phyloP scores from a whole-genome alignment of 2,888 invertebrate genomes.

The Tuta absoluta region DNA sequence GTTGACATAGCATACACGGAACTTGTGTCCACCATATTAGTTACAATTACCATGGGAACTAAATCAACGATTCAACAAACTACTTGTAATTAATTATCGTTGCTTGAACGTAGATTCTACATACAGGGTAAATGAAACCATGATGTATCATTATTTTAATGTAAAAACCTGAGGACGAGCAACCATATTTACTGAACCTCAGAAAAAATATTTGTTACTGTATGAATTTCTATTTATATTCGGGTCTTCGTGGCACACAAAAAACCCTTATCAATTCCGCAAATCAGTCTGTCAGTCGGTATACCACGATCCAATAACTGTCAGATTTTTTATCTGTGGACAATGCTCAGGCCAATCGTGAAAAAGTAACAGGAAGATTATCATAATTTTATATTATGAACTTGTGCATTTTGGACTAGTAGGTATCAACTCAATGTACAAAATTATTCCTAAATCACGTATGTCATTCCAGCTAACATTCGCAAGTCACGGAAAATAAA shows the following conservation, averaged over 20 bases:
- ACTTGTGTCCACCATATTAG: not conserved
- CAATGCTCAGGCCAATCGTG: not conserved
- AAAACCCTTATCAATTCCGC: no score
- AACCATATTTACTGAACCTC: no score
- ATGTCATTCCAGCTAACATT: conserved; percentile 54
- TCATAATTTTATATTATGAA: conserved; percentile 43
- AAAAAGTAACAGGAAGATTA: not conserved
- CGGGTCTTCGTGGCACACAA: no score
- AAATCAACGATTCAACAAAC: conserved; percentile 1
- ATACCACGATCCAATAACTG: no score
- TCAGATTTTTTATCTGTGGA: no score
- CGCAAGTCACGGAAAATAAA: conserved; percentile 59
- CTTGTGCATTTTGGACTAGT: conserved; percentile 47
- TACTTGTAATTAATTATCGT: conserved; percentile 4
- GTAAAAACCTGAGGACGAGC: no score
- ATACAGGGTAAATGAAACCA: not conserved
- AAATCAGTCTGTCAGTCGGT: no score
- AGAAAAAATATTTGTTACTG: no score
- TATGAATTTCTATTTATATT: no score
- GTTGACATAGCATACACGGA: no score
- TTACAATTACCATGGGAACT: conserved; percentile 16
- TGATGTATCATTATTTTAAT: no score
- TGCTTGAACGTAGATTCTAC: not conserved
- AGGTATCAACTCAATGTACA: conserved; percentile 39
- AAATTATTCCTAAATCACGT: conserved; percentile 58